Percentiles rank a stretch among this genome's conserved stretches.
Conservation (phyloP, 2,888 invertebrate species). For the Lasioglossum morio region DNA sequence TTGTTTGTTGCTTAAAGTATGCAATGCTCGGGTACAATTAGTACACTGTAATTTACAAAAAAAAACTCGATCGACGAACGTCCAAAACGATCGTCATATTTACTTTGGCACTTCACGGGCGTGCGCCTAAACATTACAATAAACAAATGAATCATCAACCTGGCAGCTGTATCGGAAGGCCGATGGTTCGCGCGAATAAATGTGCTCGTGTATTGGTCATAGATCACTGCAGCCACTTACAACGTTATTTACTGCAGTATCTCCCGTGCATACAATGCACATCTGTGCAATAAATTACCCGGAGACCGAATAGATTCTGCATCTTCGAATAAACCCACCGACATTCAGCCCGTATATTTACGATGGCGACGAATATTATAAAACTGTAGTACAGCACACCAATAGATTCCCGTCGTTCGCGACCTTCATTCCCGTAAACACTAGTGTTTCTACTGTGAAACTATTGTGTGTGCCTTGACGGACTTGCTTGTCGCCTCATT, state of each 20-base stretch:
- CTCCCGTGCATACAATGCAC: slow-evolving; percentile 17
- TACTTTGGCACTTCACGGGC: background rate
- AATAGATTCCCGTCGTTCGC: background rate
- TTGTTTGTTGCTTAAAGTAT: background rate
- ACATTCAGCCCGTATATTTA: background rate
- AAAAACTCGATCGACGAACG: background rate
- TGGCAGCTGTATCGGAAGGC: slow-evolving; percentile 16
- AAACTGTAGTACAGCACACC: background rate
- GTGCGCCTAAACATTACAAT: background rate
- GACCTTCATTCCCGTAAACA: background rate
- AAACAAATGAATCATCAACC: slow-evolving; percentile 17
- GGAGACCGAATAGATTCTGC: slow-evolving; percentile 19
- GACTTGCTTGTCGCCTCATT: slow-evolving; percentile 22
- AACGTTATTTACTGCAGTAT: slow-evolving; percentile 46
- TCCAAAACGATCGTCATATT: background rate
- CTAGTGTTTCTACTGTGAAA: background rate
- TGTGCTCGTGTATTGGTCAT: background rate
- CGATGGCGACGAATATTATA: background rate
- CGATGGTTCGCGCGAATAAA: background rate
- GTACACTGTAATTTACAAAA: background rate
- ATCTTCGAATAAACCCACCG: slow-evolving; percentile 29
- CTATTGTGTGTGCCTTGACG: slow-evolving; percentile 21
- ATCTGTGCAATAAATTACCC: slow-evolving; percentile 29
- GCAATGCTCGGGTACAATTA: background rate
- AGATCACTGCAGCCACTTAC: slow-evolving; percentile 28